Percentiles rank a stretch among this genome's conserved stretches.
These are phyloP conservation scores for Muscicapa comitata DNA, from an alignment of 2,797 vertebrate species.

Conservation along the genomic window DNA sequence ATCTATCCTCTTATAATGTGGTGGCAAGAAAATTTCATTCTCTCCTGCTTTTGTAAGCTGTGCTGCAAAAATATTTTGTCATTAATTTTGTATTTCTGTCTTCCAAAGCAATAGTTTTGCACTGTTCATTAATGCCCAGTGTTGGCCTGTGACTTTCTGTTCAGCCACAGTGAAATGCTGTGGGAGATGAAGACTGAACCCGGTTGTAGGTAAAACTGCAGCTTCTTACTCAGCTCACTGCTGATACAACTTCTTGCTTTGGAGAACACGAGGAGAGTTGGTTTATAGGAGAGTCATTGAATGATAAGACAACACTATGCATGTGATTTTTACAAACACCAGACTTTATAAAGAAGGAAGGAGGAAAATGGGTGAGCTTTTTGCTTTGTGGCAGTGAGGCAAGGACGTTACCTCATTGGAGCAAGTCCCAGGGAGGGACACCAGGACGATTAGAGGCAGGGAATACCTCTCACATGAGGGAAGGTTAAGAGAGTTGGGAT, in stretches of 20 bases:
- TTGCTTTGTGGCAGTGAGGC: neutral
- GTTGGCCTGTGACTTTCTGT: fast-evolving
- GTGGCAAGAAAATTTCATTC: neutral
- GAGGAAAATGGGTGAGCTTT: neutral
- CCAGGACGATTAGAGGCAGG: no score
- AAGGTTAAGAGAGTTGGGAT: neutral
- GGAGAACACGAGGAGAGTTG: neutral
- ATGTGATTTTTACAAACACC: neutral
- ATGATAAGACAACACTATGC: no score
- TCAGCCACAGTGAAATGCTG: neutral
- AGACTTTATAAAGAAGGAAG: neutral
- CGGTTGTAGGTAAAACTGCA: neutral
- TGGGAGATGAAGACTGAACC: neutral
- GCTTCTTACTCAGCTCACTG: neutral
- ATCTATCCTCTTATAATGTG: neutral
- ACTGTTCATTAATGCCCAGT: neutral
- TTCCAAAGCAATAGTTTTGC: neutral
- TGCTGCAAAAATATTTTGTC: neutral
- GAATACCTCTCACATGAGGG: neutral
- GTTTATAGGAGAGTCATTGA: neutral
- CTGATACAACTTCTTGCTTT: neutral
- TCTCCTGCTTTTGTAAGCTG: neutral
- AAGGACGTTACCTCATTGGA: fast-evolving
- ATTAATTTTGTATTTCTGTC: neutral
- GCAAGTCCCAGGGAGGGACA: neutral